Evolutionary conservation across 2,113 vertebrate genomes (phyloP).

Genomic region (Jaculus jaculus): DNA sequence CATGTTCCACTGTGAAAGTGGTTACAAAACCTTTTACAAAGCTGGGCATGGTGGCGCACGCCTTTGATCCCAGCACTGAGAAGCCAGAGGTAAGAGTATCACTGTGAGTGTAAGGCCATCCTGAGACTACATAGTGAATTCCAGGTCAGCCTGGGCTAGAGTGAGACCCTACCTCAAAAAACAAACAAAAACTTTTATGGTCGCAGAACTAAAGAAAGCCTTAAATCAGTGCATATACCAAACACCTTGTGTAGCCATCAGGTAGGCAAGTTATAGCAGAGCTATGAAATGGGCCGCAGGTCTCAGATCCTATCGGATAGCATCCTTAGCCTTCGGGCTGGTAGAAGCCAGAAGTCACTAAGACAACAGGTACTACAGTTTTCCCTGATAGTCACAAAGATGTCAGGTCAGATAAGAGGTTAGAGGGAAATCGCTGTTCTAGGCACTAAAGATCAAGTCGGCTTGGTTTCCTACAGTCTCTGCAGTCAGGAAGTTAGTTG

Average conservation of each 20-base stretch:
- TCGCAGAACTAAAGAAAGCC: neutral
- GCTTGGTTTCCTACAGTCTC: neutral
- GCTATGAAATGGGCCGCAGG: neutral
- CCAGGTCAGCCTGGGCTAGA: too few species aligned
- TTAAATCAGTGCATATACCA: neutral
- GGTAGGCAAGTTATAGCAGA: too few species aligned
- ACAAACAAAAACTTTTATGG: neutral
- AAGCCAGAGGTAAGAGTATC: too few species aligned
- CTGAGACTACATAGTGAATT: too few species aligned
- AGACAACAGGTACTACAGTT: neutral
- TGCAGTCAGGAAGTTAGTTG: neutral
- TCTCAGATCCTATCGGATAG: neutral
- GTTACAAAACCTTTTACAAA: neutral
- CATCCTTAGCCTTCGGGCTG: neutral
- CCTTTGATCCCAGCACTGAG: too few species aligned
- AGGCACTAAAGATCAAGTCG: neutral
- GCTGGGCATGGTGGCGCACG: neutral
- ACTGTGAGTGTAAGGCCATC: too few species aligned
- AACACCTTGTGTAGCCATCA: neutral
- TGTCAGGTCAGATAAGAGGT: neutral
- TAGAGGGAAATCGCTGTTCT: too few species aligned
- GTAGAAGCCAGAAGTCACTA: neutral
- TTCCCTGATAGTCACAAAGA: neutral
- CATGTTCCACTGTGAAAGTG: neutral
- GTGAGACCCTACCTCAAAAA: too few species aligned